Evolutionary conservation across 2,888 invertebrate species (phyloP).

Genomic region (Tubulanus polymorphus): DNA sequence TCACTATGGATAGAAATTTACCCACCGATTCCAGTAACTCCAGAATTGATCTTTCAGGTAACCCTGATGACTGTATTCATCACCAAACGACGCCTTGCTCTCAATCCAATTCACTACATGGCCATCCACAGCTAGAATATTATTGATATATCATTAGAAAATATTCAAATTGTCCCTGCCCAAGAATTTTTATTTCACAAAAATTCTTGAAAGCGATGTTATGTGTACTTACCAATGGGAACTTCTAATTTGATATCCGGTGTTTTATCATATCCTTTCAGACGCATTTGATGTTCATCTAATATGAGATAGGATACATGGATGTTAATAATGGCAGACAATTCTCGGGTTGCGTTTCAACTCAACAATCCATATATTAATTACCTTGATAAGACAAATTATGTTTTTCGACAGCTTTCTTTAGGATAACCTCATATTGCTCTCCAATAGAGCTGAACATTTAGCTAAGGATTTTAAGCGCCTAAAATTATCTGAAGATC

Average conservation of each 20-base stretch:
- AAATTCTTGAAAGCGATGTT: too few relatives aligned
- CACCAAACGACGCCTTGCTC: slow-evolving; percentile 93
- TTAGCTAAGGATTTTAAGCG: slow-evolving; percentile 9
- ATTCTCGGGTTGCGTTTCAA: neutral
- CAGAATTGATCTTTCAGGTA: slow-evolving; percentile 80
- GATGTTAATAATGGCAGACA: neutral
- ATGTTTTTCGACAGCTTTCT: slow-evolving; percentile 61
- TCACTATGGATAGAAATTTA: neutral
- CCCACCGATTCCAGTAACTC: slow-evolving; percentile 75
- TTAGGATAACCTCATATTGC: slow-evolving; percentile 77
- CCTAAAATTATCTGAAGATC: too few relatives aligned
- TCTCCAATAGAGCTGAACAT: slow-evolving; percentile 65
- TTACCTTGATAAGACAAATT: slow-evolving; percentile 58
- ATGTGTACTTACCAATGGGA: slow-evolving; percentile 63
- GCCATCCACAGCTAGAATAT: slow-evolving; percentile 66
- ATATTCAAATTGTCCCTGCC: neutral
- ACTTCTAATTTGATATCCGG: slow-evolving; percentile 88
- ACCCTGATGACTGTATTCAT: slow-evolving; percentile 72
- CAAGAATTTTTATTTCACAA: neutral
- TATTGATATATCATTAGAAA: neutral
- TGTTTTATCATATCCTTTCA: slow-evolving; percentile 87
- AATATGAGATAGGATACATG: slow-evolving; percentile 52
- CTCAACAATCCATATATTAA: slow-evolving; percentile 4
- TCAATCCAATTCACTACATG: slow-evolving; percentile 91
- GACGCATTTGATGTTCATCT: slow-evolving; percentile 76